Base-by-base conservation (phyloP, 2,888 invertebrate species). In the Limnephilus lunatus region DNA sequence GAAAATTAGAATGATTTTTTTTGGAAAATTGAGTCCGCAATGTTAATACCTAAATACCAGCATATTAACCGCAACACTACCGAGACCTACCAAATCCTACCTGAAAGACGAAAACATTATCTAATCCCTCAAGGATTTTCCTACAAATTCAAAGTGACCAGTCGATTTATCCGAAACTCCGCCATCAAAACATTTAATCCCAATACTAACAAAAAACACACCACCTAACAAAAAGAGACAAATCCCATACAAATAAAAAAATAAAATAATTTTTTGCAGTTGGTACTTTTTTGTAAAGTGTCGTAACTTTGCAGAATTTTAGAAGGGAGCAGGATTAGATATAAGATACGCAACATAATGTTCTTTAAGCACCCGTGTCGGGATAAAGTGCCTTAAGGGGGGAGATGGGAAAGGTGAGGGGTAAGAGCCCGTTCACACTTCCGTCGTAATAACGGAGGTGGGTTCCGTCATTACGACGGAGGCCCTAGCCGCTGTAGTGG, bases 381-480 rank as follows among this genome's bases (percentile, higher is more conserved):
- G 90, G 91, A 93, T 93, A 93, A 93, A 93, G 92, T 93, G 92
- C 89, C 92, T 92, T 90, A 53, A 89, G 93, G 92, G 93, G 35
- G 86, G 86, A 25, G 80, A 31, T 0, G 19, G 68, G 68, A 80
- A 80, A 25, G 39, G 32, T 30, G 80, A 15, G 89, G 89, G 89
- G 81, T 31, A 68, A n/a, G n/a, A n/a, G n/a, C n/a, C n/a, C n/a
- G n/a, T n/a, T n/a, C n/a, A n/a, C n/a, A n/a, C n/a, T n/a, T n/a
- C n/a, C n/a, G n/a, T n/a, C n/a, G n/a, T n/a, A n/a, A n/a, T n/a
- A n/a, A n/a, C n/a, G n/a, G n/a, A n/a, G n/a, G n/a, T n/a, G n/a
- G n/a, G n/a, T n/a, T n/a, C n/a, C n/a, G n/a, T n/a, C n/a, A n/a
- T n/a, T n/a, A n/a, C n/a, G n/a, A n/a, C n/a, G n/a, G n/a, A n/a